Percentiles rank a stretch among this genome's conserved stretches.
These are phyloP conservation scores for Hemitrygon akajei DNA, from an alignment of 2,797 vertebrate genomes.

Conservation along the genomic window DNA sequence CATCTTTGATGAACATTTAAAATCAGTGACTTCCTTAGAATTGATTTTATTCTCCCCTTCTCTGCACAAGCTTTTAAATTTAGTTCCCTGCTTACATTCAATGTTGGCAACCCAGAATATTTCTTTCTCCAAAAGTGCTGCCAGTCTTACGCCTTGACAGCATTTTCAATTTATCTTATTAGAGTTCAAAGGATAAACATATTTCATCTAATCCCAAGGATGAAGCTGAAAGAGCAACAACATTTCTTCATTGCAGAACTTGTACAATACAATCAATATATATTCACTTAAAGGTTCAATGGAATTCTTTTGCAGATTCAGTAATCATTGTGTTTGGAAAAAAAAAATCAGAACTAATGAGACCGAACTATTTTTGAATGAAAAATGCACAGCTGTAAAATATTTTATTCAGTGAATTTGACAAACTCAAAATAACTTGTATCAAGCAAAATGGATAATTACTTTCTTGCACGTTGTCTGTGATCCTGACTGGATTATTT, in stretches of 20 bases:
- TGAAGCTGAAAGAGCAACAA: no score
- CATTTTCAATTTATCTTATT: not conserved
- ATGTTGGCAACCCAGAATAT: no score
- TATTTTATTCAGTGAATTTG: conserved; percentile 4
- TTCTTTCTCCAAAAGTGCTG: no score
- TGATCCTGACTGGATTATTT: not conserved
- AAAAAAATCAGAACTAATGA: not conserved
- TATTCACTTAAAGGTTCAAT: not conserved
- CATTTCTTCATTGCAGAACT: no score
- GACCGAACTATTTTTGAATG: not conserved
- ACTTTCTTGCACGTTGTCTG: no score
- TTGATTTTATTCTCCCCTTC: no score
- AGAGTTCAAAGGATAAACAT: not conserved
- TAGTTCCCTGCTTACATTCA: no score
- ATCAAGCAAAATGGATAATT: not conserved
- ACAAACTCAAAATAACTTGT: not conserved
- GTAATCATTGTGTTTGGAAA: not conserved
- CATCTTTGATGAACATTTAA: no score
- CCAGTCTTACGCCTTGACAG: no score
- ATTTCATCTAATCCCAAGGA: not conserved
- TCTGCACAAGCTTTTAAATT: no score
- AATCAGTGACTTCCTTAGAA: no score
- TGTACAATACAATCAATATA: not conserved
- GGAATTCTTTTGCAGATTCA: not conserved
- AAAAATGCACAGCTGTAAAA: not conserved